These are phyloP conservation scores for Hirtodrosophila trivittata DNA, from an alignment of 2,888 invertebrate species.

Conservation along the genomic window DNA sequence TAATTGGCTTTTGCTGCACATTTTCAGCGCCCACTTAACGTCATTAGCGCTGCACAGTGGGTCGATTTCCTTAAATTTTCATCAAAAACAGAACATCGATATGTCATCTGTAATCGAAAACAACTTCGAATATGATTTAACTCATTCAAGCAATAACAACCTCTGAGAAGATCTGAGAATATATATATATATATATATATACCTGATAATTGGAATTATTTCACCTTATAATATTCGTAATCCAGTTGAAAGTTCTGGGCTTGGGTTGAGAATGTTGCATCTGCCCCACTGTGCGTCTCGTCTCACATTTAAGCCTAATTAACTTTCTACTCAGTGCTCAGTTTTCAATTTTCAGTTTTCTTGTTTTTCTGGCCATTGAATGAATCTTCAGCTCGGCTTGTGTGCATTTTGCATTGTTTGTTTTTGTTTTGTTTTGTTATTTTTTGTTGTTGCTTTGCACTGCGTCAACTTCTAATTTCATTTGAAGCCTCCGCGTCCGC, in stretches of 20 bases:
- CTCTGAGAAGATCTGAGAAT: too few relatives aligned
- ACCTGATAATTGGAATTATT: too few relatives aligned
- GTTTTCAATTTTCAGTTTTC: conserved; percentile 33
- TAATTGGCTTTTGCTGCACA: conserved; percentile 69
- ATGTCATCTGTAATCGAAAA: too few relatives aligned
- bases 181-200: too few relatives aligned
- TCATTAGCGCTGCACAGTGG: background rate
- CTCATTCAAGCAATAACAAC: too few relatives aligned
- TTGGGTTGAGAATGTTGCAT: background rate
- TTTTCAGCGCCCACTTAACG: conserved; percentile 33
- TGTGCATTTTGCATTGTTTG: conserved; percentile 62
- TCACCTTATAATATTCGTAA: too few relatives aligned
- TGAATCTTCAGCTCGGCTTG: conserved; percentile 47
- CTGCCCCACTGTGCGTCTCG: conserved; percentile 35
- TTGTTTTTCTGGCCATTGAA: conserved; percentile 15
- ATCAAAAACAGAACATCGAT: background rate
- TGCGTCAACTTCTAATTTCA: conserved; percentile 79
- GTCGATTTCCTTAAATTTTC: background rate
- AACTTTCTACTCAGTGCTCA: conserved; percentile 78
- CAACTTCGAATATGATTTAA: too few relatives aligned
- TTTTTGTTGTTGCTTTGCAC: conserved; percentile 46
- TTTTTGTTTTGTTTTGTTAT: conserved; percentile 34
- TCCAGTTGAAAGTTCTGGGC: too few relatives aligned
- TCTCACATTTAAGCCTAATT: conserved; percentile 79
- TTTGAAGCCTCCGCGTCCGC: conserved; percentile 66